Conservation (phyloP, 2,888 invertebrate species). For the Heteromyza rotundicornis region DNA sequence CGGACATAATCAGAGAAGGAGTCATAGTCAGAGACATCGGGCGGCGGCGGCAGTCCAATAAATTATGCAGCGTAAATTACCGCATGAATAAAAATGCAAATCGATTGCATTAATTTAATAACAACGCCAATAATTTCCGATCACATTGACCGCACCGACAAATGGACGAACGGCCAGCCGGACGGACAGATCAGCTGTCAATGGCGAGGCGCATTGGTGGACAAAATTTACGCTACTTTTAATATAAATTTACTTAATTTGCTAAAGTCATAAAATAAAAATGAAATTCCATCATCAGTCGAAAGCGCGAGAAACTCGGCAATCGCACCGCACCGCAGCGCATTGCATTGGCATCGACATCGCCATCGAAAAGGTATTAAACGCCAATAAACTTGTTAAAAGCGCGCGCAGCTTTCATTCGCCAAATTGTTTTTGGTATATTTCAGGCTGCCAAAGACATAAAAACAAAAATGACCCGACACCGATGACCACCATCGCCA, state of each 20-base stretch:
- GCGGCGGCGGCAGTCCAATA: constrained; percentile 37
- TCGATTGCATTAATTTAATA: constrained; percentile 51
- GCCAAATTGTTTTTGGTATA: neutral
- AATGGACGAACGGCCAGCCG: neutral
- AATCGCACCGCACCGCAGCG: neutral
- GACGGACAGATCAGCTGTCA: constrained; percentile 12
- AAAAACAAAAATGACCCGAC: neutral
- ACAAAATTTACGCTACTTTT: constrained; percentile 35
- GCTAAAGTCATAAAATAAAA: constrained; percentile 33
- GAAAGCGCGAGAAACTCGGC: neutral
- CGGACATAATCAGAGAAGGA: constrained; percentile 11
- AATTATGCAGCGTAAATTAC: constrained; percentile 52
- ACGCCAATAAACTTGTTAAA: constrained; percentile 1
- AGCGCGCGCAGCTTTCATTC: neutral
- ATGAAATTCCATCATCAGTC: constrained; percentile 34
- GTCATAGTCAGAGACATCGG: constrained; percentile 5
- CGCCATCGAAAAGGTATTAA: constrained; percentile 2
- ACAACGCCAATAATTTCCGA: constrained; percentile 46
- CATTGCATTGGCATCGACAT: too few relatives aligned
- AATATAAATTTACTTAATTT: constrained; percentile 38
- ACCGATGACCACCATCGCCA: neutral
- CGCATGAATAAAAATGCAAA: constrained; percentile 48
- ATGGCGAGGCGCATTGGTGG: constrained; percentile 18
- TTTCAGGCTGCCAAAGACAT: neutral
- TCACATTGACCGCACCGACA: neutral